phyloP scores from a whole-genome alignment of 1,140 invertebrate species.

The Zaprionus kolodkinae region DNA sequence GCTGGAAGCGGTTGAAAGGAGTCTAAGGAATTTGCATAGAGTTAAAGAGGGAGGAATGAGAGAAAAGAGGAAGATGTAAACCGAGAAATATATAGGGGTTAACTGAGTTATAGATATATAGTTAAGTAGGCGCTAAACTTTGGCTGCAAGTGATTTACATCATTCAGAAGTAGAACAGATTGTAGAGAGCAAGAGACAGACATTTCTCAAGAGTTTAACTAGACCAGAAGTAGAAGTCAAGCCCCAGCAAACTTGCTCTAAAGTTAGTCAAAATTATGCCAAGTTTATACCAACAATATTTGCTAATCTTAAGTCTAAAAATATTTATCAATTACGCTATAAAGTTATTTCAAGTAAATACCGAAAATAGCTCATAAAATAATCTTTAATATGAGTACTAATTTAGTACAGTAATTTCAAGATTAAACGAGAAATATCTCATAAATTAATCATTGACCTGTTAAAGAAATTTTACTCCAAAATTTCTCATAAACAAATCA shows the following conservation, averaged over 20 bases:
- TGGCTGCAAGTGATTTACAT: constrained; percentile 65
- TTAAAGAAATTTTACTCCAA: neutral
- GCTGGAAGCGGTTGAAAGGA: no score
- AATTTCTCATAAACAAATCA: neutral
- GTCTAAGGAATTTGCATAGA: constrained; percentile 69
- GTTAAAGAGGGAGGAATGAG: neutral
- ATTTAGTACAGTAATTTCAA: neutral
- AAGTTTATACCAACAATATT: neutral
- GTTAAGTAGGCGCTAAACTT: constrained; percentile 47
- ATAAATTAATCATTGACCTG: neutral
- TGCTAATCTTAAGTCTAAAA: neutral
- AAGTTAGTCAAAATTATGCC: neutral
- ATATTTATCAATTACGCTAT: neutral
- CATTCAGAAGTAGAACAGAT: constrained; percentile 19
- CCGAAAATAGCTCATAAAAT: neutral
- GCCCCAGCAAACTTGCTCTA: neutral
- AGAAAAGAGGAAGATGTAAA: neutral
- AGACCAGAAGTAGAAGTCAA: neutral
- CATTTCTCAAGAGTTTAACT: no score
- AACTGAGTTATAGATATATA: neutral
- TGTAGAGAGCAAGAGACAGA: no score
- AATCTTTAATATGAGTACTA: neutral
- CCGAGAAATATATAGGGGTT: no score
- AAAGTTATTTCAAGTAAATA: no score
- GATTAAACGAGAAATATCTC: neutral